Conservation (phyloP, 2,113 vertebrate species). For the Epinephelus cyanopodus region DNA sequence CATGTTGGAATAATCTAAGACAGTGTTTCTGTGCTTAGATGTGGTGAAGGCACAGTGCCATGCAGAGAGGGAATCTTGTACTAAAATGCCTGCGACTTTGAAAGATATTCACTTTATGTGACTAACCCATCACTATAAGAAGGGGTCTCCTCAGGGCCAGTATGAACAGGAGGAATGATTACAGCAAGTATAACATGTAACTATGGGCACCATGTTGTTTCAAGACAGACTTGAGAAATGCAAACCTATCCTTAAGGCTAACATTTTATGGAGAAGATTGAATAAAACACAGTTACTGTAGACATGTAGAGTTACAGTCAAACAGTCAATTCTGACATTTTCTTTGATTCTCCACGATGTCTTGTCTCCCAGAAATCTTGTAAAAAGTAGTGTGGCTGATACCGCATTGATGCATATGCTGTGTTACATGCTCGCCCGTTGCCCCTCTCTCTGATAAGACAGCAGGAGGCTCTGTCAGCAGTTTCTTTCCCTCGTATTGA, state of each 20-base stretch:
- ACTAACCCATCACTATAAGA: not conserved
- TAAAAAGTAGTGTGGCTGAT: not conserved
- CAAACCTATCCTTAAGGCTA: not conserved
- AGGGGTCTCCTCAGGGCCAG: not conserved
- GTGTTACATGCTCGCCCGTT: not conserved
- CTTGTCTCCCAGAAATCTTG: not conserved
- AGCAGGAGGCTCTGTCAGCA: constrained; percentile 48
- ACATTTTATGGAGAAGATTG: not conserved
- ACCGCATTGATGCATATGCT: not conserved
- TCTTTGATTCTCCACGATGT: not conserved
- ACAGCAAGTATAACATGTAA: not conserved
- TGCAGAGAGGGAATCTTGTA: not conserved
- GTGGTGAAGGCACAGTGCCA: too few species aligned
- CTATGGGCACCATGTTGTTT: not conserved
- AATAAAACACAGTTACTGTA: not conserved
- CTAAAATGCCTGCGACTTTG: not conserved
- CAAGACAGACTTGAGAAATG: not conserved
- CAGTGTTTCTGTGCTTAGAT: too few species aligned
- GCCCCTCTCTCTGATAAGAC: constrained; percentile 19
- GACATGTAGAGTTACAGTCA: not conserved
- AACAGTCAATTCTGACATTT: not conserved
- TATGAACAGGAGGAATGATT: not conserved
- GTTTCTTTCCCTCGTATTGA: constrained; percentile 39
- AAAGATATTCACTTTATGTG: not conserved
- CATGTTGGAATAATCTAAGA: not conserved